phyloP scores from a whole-genome alignment of 2,113 vertebrate genomes.

The Myotis lucifugus region DNA sequence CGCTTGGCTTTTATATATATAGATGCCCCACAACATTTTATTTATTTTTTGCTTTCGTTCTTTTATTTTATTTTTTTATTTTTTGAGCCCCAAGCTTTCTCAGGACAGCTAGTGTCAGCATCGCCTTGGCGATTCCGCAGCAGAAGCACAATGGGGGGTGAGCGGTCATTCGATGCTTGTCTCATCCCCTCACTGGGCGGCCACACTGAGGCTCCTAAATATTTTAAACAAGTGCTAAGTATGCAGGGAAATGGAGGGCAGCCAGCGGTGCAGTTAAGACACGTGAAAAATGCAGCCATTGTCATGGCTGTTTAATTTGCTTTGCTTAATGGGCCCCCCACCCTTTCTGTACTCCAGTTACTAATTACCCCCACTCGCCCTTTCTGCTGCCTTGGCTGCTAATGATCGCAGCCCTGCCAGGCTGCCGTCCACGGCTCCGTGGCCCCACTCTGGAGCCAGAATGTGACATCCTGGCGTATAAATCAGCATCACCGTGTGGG shows the following conservation, averaged over 20 bases:
- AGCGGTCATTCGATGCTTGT: accelerated
- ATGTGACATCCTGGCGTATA: background rate
- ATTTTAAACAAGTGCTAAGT: background rate
- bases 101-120: background rate
- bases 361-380: no score
- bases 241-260: background rate
- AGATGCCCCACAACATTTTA: no score
- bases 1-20: no score
- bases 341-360: no score
- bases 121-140: background rate
- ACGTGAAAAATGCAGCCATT: no score
- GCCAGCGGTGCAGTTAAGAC: background rate
- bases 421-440: background rate
- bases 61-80: no score
- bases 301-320: background rate
- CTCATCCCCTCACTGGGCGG: background rate
- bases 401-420: background rate
- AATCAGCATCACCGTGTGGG: no score
- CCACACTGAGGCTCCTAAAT: background rate
- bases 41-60: no score
- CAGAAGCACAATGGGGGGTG: accelerated
- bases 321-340: background rate
- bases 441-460: background rate
- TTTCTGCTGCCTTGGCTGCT: background rate
- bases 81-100: background rate